Evolutionary conservation across 2,888 invertebrate genomes (phyloP).

Genomic region (Pecten maximus): DNA sequence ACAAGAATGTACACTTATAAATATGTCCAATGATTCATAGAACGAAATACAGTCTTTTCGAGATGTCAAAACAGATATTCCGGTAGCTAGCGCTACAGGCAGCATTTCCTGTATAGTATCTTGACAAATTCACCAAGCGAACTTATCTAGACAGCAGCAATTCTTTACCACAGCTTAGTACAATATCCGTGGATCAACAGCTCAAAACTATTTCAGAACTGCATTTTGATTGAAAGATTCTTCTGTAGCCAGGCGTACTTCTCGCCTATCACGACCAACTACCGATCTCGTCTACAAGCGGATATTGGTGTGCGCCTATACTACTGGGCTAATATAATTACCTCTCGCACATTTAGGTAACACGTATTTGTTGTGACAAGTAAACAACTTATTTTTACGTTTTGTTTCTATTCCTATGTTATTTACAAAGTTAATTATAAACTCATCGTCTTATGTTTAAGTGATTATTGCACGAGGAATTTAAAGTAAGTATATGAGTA

Average conservation of each 20-base stretch:
- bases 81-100: not conserved
- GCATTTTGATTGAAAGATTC: not conserved
- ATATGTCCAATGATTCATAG: not conserved
- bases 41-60: not conserved
- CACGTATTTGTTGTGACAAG: not conserved
- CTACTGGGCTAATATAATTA: not conserved
- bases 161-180: not conserved
- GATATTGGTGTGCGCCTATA: not conserved
- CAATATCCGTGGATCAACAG: not conserved
- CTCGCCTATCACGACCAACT: not conserved
- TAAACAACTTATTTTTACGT: not conserved
- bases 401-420: not conserved
- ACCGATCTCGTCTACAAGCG: conserved; percentile 7
- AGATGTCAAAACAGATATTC: not conserved
- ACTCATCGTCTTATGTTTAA: not conserved
- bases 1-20: not conserved
- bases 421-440: not conserved
- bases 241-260: not conserved
- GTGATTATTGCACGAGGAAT: not conserved
- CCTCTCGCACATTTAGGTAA: not conserved
- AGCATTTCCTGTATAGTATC: not conserved
- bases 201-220: not conserved
- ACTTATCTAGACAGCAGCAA: not conserved
- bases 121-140: not conserved
- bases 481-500: not conserved